Percentiles rank a stretch among this genome's conserved stretches.
These are phyloP conservation scores for Cephalopachus bancanus DNA, from an alignment of 2,797 vertebrate species.

Conservation along the genomic window DNA sequence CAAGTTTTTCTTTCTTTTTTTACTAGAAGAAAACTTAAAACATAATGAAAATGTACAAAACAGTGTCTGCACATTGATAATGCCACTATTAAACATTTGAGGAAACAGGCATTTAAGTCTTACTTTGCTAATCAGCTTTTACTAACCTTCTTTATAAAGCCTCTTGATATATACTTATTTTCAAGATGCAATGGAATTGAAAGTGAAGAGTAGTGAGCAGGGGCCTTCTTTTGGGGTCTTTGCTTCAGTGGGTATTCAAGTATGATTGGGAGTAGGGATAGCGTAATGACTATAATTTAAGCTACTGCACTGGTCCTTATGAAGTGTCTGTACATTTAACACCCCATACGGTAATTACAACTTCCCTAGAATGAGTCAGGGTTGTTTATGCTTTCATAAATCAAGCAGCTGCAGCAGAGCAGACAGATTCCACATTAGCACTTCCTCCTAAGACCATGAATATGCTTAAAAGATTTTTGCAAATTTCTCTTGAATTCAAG, in stretches of 20 bases:
- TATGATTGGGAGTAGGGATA: conserved; percentile 53
- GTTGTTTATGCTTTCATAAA: conserved; percentile 81
- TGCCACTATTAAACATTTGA: neutral
- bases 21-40: neutral
- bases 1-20: neutral
- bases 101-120: neutral
- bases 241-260: neutral
- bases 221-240: neutral
- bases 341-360: conserved; percentile 81
- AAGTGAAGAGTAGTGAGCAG: conserved; percentile 16
- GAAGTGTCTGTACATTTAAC: conserved; percentile 78
- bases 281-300: conserved; percentile 75
- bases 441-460: conserved; percentile 75
- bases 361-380: conserved; percentile 81
- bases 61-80: neutral
- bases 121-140: neutral
- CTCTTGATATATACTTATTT: conserved; percentile 38
- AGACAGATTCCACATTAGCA: conserved; percentile 79
- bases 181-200: conserved; percentile 11
- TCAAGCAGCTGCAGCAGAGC: conserved; percentile 78
- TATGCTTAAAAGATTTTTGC: conserved; percentile 74
- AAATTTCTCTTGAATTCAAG: conserved; percentile 65
- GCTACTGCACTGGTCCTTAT: conserved; percentile 64
- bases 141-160: neutral
- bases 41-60: neutral